These are phyloP conservation scores for Drosophila ironensis DNA, from an alignment of 1,140 invertebrate genomes.

Conservation along the genomic window DNA sequence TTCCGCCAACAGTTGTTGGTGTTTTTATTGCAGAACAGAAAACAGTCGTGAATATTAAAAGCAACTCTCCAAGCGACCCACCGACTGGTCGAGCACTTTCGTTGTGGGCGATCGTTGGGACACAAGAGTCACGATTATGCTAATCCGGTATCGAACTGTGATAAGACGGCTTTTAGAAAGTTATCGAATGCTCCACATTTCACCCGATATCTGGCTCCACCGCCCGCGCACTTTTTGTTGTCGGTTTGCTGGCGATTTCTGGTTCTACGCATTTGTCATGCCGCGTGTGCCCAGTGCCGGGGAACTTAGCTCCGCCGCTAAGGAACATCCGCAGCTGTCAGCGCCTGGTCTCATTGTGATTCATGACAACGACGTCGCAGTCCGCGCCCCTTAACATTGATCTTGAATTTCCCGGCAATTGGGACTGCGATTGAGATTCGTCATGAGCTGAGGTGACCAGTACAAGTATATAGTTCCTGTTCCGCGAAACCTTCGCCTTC, in stretches of 20 bases:
- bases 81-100: slow-evolving; percentile 8
- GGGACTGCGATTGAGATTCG: slow-evolving; percentile 29
- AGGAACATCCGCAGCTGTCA: slow-evolving; percentile 14
- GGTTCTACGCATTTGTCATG: slow-evolving; percentile 32
- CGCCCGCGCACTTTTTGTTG: slow-evolving; percentile 13
- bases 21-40: not conserved
- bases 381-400: slow-evolving; percentile 54
- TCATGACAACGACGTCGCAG: slow-evolving; percentile 29
- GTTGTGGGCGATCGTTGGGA: slow-evolving; percentile 15
- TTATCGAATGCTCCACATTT: slow-evolving; percentile 70
- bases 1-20: too few relatives aligned
- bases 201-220: not conserved
- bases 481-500: slow-evolving; percentile 49
- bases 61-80: too few relatives aligned
- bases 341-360: slow-evolving; percentile 63
- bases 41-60: not conserved
- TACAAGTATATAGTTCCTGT: slow-evolving; percentile 46
- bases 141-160: slow-evolving; percentile 58
- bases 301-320: slow-evolving; percentile 15
- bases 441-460: slow-evolving; percentile 21
- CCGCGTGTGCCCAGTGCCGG: slow-evolving; percentile 15
- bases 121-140: slow-evolving; percentile 59
- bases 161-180: slow-evolving; percentile 70
- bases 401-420: slow-evolving; percentile 42
- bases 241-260: slow-evolving; percentile 14